phyloP scores from a whole-genome alignment of 1,140 invertebrate species.

The Pseudomyrmex flavicornis region DNA sequence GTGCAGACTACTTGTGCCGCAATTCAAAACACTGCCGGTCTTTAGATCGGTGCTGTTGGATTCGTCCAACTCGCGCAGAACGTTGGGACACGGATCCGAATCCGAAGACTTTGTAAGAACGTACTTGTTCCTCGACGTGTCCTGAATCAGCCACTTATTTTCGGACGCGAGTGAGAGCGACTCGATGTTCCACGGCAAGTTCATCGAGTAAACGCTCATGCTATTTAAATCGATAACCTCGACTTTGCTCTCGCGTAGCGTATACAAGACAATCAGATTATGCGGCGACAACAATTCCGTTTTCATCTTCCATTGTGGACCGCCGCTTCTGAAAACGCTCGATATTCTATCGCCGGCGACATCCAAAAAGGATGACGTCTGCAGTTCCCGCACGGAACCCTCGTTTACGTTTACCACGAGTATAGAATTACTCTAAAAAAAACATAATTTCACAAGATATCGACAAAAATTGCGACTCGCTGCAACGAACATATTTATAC shows the following conservation, averaged over 20 bases:
- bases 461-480: constrained; percentile 14
- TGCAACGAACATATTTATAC: constrained; percentile 1
- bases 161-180: constrained; percentile 77
- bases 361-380: constrained; percentile 78
- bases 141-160: constrained; percentile 82
- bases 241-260: constrained; percentile 76
- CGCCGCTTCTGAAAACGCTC: constrained; percentile 71
- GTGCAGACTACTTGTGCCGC: constrained; percentile 61
- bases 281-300: constrained; percentile 73
- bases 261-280: constrained; percentile 78
- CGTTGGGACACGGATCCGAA: constrained; percentile 76
- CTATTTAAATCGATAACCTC: constrained; percentile 81
- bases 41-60: constrained; percentile 34
- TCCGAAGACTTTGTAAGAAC: constrained; percentile 76
- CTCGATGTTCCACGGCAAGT: constrained; percentile 80
- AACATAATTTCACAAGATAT: background rate
- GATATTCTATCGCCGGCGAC: constrained; percentile 78
- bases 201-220: constrained; percentile 77
- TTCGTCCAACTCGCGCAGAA: constrained; percentile 80
- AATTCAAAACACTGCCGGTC: constrained; percentile 70
- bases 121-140: constrained; percentile 75
- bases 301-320: constrained; percentile 77
- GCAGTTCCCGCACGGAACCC: constrained; percentile 73
- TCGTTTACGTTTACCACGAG: constrained; percentile 76
- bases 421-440: constrained; percentile 80